Evolutionary conservation across 2,797 vertebrate species (phyloP), one percentile per base, ranked within the genome.

Genomic region (Distichodus sexfasciatus): DNA sequence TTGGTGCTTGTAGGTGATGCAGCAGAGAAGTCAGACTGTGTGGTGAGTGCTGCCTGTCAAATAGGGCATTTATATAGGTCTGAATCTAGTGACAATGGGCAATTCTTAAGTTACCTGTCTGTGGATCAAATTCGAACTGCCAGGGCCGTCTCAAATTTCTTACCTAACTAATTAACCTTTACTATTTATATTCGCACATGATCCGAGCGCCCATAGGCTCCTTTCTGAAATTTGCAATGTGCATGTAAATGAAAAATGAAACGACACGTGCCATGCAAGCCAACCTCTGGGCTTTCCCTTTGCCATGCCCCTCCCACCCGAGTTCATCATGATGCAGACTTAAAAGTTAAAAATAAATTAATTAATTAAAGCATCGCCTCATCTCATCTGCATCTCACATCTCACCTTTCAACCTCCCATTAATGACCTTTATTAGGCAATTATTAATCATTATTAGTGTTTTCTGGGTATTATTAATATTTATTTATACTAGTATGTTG

Each of bases 121-220:
- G 69, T 87, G 93, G 94, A 97, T 99, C 95, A 91, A 89, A 90
- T 98, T 92, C 91, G 87, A 86, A 85, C 89, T 84, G 88, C 89
- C 90, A 91, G 90, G 90, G 86, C 80, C 85, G 78, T 91, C 91
- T 99, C 94, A 74, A 85, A 89, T 98, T 95, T 94, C 96, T 84
- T 87, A 81, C 84, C 90, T 92, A 92, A 91, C 93, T 95, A 94
- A 96, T 94, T 92, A 95, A 94, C 92, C 91, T 91, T 88, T 92
- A 90, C 95, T 95, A 92, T 95, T 95, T 96, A 93, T 95, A 93
- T 89, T 76, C 83, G 76, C 82, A 82, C 77, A 55, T 81, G 71
- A 84, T 57, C 74, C 58, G 36, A 31, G 66, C 66, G 58, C 75
- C 75, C 61, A 28, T 62, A 76, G 74, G 81, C 83, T 77, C 82